A percentile compares a stretch with the other conserved stretches of the same genome.
Evolutionary conservation across 2,888 invertebrate genomes (phyloP).

Genomic region (Epirrhoe alternata): DNA sequence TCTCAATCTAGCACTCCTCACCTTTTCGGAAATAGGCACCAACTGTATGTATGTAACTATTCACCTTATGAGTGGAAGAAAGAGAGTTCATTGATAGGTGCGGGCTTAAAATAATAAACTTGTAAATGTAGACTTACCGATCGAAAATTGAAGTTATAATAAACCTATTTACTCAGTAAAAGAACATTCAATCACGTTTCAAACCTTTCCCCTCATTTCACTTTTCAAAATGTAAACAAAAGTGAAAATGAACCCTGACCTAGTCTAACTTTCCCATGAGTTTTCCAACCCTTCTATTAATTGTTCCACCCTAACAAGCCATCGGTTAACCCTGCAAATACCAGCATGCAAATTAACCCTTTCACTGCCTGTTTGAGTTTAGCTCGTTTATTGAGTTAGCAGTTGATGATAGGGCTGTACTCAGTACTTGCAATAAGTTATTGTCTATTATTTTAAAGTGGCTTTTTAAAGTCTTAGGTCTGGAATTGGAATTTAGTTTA

Average conservation of each 20-base stretch:
- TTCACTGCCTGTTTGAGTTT: conserved; percentile 79
- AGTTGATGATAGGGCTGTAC: conserved; percentile 51
- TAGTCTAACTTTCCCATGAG: conserved; percentile 78
- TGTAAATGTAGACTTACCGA: too few species aligned
- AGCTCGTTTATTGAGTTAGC: conserved; percentile 83
- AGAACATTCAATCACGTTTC: background rate
- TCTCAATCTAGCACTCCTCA: too few species aligned
- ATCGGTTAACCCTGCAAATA: conserved; percentile 80
- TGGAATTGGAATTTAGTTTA: too few species aligned
- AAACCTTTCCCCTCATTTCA: conserved; percentile 20
- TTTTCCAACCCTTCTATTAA: conserved; percentile 76
- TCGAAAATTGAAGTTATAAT: too few species aligned
- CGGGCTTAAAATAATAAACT: too few species aligned
- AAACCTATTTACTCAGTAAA: background rate
- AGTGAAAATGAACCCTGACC: conserved; percentile 65
- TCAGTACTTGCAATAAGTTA: conserved; percentile 2
- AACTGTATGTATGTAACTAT: too few species aligned
- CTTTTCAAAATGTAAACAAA: conserved; percentile 34
- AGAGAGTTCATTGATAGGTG: too few species aligned
- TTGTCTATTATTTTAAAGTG: background rate
- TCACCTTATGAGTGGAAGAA: too few species aligned
- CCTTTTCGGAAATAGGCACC: too few species aligned
- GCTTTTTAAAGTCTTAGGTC: background rate
- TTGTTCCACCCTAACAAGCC: conserved; percentile 80
- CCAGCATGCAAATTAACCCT: conserved; percentile 84